Conservation (phyloP, 2,113 vertebrate genomes). For the Rhineura floridana region DNA sequence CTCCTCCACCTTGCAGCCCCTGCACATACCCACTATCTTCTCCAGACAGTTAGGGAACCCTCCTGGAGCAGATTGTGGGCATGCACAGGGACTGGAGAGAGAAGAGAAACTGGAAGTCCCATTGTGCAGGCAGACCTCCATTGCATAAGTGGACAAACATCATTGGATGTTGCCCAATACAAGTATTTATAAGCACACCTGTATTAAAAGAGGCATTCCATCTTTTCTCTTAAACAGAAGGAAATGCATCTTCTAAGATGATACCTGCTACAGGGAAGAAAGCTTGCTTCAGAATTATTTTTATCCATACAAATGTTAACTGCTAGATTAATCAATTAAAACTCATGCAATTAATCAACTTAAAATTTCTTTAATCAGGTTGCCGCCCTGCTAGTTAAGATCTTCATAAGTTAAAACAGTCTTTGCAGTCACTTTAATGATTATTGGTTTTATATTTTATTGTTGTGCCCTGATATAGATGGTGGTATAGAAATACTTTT, state of each 20-base stretch:
- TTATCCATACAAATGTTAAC: neutral
- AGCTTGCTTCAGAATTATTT: neutral
- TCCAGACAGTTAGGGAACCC: too few species aligned
- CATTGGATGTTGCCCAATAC: neutral
- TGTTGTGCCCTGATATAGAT: too few species aligned
- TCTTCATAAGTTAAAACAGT: neutral
- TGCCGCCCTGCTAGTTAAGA: fast-evolving
- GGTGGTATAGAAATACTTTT: neutral
- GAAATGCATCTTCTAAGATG: neutral
- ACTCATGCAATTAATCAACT: neutral
- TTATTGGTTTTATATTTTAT: too few species aligned
- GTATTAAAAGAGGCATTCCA: neutral
- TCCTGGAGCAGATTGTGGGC: too few species aligned
- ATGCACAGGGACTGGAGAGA: too few species aligned
- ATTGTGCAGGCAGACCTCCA: too few species aligned
- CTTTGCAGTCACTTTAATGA: too few species aligned
- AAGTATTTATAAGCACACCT: neutral
- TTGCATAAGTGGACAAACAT: too few species aligned
- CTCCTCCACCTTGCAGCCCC: too few species aligned
- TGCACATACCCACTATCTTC: too few species aligned
- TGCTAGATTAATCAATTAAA: neutral
- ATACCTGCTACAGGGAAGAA: neutral
- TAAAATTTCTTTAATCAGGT: neutral
- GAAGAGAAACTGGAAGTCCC: too few species aligned
- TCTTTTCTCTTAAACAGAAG: neutral